Conservation (phyloP, 2,888 invertebrate species). For the Amphiduros pacificus region DNA sequence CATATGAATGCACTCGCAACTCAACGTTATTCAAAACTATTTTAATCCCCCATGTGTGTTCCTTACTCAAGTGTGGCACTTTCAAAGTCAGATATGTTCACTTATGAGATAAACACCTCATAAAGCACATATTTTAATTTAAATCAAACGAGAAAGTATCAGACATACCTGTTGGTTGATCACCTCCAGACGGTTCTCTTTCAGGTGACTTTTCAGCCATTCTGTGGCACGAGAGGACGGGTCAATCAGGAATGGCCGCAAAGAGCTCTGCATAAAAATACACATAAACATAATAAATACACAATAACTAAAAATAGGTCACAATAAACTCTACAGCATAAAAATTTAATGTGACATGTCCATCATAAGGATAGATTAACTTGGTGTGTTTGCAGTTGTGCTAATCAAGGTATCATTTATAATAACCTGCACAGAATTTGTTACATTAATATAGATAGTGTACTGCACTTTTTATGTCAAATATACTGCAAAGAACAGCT, state of each 20-base stretch:
- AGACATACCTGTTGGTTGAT: conserved; percentile 70
- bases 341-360: background rate
- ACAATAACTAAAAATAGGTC: conserved; percentile 9
- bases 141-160: background rate
- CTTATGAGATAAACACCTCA: too few relatives aligned
- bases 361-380: background rate
- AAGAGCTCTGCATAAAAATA: conserved; percentile 58
- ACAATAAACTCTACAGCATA: background rate
- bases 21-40: too few relatives aligned
- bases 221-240: conserved; percentile 80
- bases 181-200: conserved; percentile 72
- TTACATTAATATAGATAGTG: too few relatives aligned
- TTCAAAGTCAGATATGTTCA: too few relatives aligned
- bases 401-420: too few relatives aligned
- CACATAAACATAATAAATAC: background rate
- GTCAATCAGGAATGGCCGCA: conserved; percentile 83
- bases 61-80: too few relatives aligned
- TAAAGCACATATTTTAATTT: too few relatives aligned
- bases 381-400: too few relatives aligned
- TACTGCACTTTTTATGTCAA: too few relatives aligned
- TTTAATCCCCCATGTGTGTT: background rate
- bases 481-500: too few relatives aligned
- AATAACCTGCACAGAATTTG: too few relatives aligned
- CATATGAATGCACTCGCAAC: too few relatives aligned
- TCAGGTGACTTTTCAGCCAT: conserved; percentile 78